A percentile compares a stretch with the other conserved stretches of the same genome.
These are phyloP conservation scores for Neoniphon sammara DNA, from an alignment of 2,797 vertebrate genomes.

Conservation along the genomic window DNA sequence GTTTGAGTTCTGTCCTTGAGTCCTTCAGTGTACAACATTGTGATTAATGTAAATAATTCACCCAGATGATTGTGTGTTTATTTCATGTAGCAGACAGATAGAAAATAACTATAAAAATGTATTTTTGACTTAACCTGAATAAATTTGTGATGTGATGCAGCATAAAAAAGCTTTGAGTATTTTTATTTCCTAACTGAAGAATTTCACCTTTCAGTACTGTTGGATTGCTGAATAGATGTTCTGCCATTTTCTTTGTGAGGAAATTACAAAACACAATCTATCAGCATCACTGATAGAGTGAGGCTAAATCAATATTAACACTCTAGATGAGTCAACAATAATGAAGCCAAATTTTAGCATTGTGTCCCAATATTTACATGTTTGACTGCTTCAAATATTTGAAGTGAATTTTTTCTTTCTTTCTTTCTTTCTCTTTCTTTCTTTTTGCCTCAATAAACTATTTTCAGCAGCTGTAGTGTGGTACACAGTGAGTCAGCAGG, in stretches of 20 bases:
- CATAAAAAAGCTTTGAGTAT: constrained; percentile 61
- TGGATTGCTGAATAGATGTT: not conserved
- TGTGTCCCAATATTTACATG: no score
- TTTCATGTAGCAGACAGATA: constrained; percentile 84
- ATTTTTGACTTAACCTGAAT: constrained; percentile 97
- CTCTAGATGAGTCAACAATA: no score
- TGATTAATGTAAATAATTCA: constrained; percentile 82
- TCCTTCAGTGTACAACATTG: constrained; percentile 69
- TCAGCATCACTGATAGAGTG: no score
- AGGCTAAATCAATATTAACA: no score
- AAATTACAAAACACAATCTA: no score
- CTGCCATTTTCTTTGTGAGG: no score
- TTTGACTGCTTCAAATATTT: no score
- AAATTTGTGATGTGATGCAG: constrained; percentile 95
- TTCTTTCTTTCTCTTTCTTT: no score
- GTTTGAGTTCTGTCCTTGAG: constrained; percentile 58
- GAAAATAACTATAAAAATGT: constrained; percentile 87
- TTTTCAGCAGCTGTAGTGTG: constrained; percentile 7
- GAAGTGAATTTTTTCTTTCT: no score
- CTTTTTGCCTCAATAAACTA: no score
- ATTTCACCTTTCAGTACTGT: not conserved
- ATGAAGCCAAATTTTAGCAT: no score
- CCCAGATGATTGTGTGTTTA: constrained; percentile 76
- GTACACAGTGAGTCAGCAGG: constrained; percentile 31
- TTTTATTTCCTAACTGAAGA: constrained; percentile 14